Base-by-base conservation (phyloP, 1,140 invertebrate species). In the Delia radicum region DNA sequence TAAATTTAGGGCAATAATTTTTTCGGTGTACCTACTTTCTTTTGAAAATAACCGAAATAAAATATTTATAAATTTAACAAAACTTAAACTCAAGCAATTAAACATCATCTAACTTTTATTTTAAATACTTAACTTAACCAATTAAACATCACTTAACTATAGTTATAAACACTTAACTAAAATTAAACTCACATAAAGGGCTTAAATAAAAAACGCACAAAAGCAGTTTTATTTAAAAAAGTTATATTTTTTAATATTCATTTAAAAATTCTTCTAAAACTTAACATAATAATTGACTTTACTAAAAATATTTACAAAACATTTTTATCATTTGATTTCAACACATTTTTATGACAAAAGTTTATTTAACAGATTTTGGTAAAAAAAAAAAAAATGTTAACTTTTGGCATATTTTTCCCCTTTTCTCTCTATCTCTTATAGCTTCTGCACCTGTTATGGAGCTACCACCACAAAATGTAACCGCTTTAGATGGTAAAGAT, bases 401-500 rank as follows among this genome's bases (percentile, higher is more conserved):
- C 71, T 67, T 27, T 67, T 62, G 62, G 13, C 26, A 74, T 74
- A 18, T 77, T 69, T 77, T 73, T 65, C 24, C 10, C 61, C 31
- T 74, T 74, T 74, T 73, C 27, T 77, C 26, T 74, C 26, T 72
- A 37, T 75, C 10, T 73, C 18, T 85, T 89, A 27, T 87, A 97
- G 95, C 94, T 42, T 94, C 95, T 63, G 90, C 91, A 76, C 95
- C 95, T 1, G 90, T 95, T 74, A 92, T 97, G 91, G 92, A 94
- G 86, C 88, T 87, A 27, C 89, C 91, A 46, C 97, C 96, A 2
- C 88, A 92, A 83, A 97, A 98, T 89, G 86, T 93, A 18, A 98
- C 96, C 2, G 92, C 97, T 75, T 87, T 97, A 75, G 96, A 97
- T 87, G 95, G 95, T 21, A 95, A 96, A 87, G 95, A 97, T 88